phyloP scores from a whole-genome alignment of 1,140 invertebrate species.

The Monomorium pharaonis region DNA sequence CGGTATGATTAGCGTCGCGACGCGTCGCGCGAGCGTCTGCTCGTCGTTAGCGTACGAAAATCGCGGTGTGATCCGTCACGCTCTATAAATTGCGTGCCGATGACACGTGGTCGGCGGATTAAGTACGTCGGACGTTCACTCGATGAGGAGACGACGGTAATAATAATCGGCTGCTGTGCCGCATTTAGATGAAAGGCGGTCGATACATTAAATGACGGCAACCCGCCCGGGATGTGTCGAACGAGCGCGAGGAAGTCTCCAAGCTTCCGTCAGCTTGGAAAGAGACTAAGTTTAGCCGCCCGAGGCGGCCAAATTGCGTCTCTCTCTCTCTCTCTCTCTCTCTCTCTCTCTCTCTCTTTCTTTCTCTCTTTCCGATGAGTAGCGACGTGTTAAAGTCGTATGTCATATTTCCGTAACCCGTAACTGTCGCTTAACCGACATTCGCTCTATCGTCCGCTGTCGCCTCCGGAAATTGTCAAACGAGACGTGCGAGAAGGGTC shows the following conservation, averaged over 20 bases:
- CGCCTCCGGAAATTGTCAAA: conserved; percentile 73
- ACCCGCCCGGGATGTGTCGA: background rate
- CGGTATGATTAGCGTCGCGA: conserved; percentile 62
- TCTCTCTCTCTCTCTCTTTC: too few species aligned
- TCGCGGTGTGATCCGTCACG: conserved; percentile 2
- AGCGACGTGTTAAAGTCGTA: conserved; percentile 63
- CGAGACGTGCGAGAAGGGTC: conserved; percentile 47
- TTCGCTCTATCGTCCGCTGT: conserved; percentile 73
- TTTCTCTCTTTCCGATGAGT: too few species aligned
- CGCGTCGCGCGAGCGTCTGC: conserved; percentile 57
- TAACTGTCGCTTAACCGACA: conserved; percentile 66
- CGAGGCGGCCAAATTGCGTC: conserved; percentile 22
- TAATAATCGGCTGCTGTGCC: conserved; percentile 22
- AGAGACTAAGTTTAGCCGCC: conserved; percentile 64
- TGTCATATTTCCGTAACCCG: conserved; percentile 78
- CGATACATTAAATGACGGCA: background rate
- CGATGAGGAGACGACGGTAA: too few species aligned
- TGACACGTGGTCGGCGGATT: conserved; percentile 9
- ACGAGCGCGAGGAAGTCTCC: background rate
- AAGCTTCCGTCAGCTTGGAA: background rate
- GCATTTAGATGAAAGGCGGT: background rate
- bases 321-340: too few species aligned
- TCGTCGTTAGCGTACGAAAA: conserved; percentile 38
- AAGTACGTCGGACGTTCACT: background rate
- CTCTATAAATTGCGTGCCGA: conserved; percentile 41